Evolutionary conservation across 2,113 vertebrate species (phyloP).

Genomic region (Eclectus roratus): DNA sequence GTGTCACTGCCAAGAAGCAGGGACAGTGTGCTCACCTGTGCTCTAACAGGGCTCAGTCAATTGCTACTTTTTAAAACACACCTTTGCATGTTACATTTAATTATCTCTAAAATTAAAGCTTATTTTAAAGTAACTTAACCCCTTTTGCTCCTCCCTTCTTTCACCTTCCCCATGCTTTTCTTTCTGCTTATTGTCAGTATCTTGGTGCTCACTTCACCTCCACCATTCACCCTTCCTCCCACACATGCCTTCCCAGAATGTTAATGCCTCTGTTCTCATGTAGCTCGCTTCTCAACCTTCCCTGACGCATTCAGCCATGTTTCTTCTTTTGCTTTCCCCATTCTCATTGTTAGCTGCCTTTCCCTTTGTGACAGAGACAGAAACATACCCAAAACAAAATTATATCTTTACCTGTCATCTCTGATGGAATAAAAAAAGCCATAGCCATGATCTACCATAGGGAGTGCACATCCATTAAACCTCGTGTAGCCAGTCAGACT

Average conservation of each 20-base stretch:
- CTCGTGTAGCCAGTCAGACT: conserved; percentile 91
- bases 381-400: background rate
- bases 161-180: background rate
- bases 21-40: background rate
- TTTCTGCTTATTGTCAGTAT: background rate
- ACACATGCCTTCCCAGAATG: background rate
- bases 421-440: conserved; percentile 94
- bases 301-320: background rate
- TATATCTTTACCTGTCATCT: conserved; percentile 84
- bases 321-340: background rate
- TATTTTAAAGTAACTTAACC: background rate
- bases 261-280: background rate
- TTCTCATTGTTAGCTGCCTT: background rate
- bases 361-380: background rate
- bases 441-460: conserved; percentile 91
- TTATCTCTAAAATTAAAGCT: background rate
- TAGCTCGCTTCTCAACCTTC: background rate
- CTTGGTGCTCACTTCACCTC: background rate
- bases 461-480: conserved; percentile 78
- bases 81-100: background rate
- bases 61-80: background rate
- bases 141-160: background rate
- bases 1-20: background rate
- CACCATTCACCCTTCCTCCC: background rate
- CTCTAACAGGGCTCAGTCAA: background rate